Evolutionary conservation across 2,113 vertebrate genomes (phyloP), one percentile per base, ranked within the genome.

Genomic region (Anseranas semipalmata): DNA sequence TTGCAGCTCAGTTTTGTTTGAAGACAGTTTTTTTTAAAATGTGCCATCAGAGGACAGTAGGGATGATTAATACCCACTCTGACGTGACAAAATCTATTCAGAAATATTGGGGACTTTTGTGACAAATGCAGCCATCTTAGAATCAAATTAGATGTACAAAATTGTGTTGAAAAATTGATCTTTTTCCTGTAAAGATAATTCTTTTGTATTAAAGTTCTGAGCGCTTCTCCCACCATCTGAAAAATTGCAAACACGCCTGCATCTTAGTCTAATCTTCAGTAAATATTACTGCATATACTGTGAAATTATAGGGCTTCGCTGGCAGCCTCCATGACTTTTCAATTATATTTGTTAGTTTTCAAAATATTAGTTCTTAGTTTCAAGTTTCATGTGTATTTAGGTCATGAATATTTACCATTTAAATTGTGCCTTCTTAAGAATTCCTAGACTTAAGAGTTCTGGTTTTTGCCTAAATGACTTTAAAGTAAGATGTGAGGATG

Each of bases 21-120:
- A 68, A 94, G 95, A 74, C 43, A 60, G 5, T 82, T 74, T 63
- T 84, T 86, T 85, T 41, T 71, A 92, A 74, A 92, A 60, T 53
- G n/a, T 89, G 25, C 76, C 3, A 2, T 92, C 33, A 45, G 46
- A 72, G 93, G 56, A 43, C 71, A 76, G 48, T 30, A 70, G 43
- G 45, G 33, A 27, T 93, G 71, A 91, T 89, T 94, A 90, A 88
- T 79, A 73, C 78, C 25, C 43, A 37, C 88, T 92, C 68, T 88
- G 72, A 77, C 18, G 32, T 41, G 62, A 46, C 63, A 53, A 87
- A 86, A 70, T 80, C 66, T 85, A 4, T 24, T 50, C 2, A 1
- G 56, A 88, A 90, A n/a, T 93, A 80, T 21, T 16, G 62, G 59
- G 45, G 41, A 19, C 33, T 74, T 93, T 39, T 53, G 48, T 67